Base-by-base conservation (phyloP, 1,140 invertebrate species). In the Brachionus koreanus region DNA sequence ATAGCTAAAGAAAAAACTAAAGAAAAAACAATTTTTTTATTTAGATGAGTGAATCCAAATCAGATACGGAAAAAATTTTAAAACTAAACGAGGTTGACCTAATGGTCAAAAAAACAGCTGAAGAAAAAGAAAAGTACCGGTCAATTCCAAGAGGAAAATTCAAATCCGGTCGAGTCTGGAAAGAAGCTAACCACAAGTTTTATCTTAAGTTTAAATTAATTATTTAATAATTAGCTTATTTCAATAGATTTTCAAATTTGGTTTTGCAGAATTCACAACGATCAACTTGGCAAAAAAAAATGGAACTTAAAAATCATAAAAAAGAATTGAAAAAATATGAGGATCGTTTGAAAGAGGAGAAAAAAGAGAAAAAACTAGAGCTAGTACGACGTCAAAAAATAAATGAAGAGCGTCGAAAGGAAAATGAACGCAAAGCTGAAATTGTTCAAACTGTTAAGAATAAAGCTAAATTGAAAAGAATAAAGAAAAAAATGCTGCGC, bases 91-190 rank as follows among this genome's bases (percentile, higher is more conserved):
- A 74, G 29, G 3, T 29, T 3, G 69, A 74, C 4, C 23, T 49
- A 5, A n/a, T 46, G 12, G 29, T 19, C 10, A 74, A 43, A 46
- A 46, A 35, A 5, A 13, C 57, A 16, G 76, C n/a, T 1, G n/a
- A 13, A 57, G 49, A 79, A 42, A 79, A 79, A 79, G 76, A 79
- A 43, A 79, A 39, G 37, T 61, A 19, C 29, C 19, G 76, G 37
- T 79, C 49, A 37, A 79, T 79, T 39, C 76, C 76, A 37, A 42
- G 10, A 39, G 61, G 61, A 16, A 79, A 79, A 79, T 57, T 43
- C 7, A 65, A 79, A 43, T 57, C 49, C 23, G 76, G 76, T 6
- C 49, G 49, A 16, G 52, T 79, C 12, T 79, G 76, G 76, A 79
- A 79, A 61, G 76, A 79, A 35, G 35, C 25, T 5, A 65, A 43